Evolutionary conservation across 2,113 vertebrate genomes (phyloP).

Genomic region (Pungitius pungitius): DNA sequence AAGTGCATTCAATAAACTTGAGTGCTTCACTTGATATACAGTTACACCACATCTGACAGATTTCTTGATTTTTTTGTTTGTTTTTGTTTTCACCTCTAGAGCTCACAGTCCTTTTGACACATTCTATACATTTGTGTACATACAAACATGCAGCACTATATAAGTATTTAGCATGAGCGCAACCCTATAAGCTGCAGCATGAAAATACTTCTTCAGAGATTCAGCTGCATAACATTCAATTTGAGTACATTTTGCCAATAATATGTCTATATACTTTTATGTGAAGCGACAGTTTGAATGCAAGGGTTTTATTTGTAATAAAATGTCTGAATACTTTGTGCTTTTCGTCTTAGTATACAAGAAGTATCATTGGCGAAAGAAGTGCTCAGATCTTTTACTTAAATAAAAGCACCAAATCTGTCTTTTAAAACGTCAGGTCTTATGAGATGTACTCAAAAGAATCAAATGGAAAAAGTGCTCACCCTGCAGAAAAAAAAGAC

Average conservation of each 20-base stretch:
- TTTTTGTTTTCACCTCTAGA: neutral
- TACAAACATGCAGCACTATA: neutral
- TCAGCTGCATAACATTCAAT: neutral
- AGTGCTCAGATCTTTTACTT: neutral
- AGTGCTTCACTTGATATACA: neutral
- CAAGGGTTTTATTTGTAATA: neutral
- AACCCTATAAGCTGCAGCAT: neutral
- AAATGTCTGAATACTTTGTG: neutral
- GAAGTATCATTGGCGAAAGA: neutral
- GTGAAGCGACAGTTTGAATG: neutral
- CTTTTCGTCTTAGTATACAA: neutral
- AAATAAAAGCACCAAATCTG: neutral
- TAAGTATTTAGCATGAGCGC: neutral
- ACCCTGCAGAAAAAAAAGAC: neutral
- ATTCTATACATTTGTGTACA: neutral
- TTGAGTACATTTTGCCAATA: neutral
- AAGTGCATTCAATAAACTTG: too few species aligned
- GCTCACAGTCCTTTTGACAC: neutral
- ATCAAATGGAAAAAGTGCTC: neutral
- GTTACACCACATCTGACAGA: neutral
- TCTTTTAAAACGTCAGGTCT: too few species aligned
- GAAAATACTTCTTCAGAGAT: neutral
- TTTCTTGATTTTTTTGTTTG: too few species aligned
- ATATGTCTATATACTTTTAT: neutral
- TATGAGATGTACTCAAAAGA: too few species aligned